These are phyloP conservation scores for Parnassius orleans DNA, from an alignment of 2,888 invertebrate genomes.

Conservation along the genomic window DNA sequence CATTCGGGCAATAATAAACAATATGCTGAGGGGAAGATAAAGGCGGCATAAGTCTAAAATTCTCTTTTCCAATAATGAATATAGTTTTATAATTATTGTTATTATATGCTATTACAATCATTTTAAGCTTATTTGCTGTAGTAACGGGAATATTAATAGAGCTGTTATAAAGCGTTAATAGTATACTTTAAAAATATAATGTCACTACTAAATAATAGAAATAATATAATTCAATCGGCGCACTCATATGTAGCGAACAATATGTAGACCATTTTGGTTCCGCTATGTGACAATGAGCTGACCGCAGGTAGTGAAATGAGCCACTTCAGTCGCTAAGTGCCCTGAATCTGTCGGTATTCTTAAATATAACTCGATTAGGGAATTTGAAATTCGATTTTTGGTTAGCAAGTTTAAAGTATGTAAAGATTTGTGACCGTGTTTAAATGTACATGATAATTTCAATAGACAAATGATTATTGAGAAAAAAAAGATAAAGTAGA, in stretches of 20 bases:
- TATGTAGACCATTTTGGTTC: constrained; percentile 31
- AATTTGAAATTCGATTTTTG: constrained; percentile 22
- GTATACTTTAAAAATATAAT: too few species aligned
- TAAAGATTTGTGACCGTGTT: constrained; percentile 6
- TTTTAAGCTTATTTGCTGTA: too few species aligned
- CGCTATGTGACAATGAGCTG: constrained; percentile 45
- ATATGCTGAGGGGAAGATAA: too few species aligned
- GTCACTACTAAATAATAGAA: too few species aligned
- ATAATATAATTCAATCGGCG: constrained; percentile 10
- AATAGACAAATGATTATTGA: background rate
- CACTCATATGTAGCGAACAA: constrained; percentile 26
- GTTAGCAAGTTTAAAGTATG: constrained; percentile 11
- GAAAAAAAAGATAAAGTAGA: too few species aligned
- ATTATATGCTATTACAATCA: too few species aligned
- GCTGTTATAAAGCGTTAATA: too few species aligned
- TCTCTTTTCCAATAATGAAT: too few species aligned
- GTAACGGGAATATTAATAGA: too few species aligned
- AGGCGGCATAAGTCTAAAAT: too few species aligned
- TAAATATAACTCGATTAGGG: constrained; percentile 38
- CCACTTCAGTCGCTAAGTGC: constrained; percentile 49
- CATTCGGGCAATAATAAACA: too few species aligned
- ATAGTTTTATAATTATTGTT: too few species aligned
- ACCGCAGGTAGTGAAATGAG: constrained; percentile 34
- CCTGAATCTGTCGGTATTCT: constrained; percentile 35
- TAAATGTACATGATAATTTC: background rate